Evolutionary conservation across 2,888 invertebrate species (phyloP), one percentile per base, ranked within the genome.

Genomic region (Nymphalis c-album): DNA sequence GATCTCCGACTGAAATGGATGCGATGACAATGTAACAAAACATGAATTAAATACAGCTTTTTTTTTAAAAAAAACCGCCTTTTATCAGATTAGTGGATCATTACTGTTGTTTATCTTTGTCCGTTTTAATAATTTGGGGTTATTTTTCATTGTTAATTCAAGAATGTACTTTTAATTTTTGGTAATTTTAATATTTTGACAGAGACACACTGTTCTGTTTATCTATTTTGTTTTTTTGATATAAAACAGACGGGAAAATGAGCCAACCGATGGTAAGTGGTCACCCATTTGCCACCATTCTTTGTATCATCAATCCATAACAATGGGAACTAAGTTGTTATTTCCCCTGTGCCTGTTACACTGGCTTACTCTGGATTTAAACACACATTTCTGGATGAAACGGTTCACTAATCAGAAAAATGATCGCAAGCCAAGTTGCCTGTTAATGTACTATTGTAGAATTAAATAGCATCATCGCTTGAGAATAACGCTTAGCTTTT

Each of bases 21-120:
- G 80, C 84, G 84, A 87, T 86, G 87, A 87, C 85, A 86, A 80
- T 81, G 77, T 78, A 78, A 80, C 79, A 78, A 80, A 80, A 85
- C 78, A 79, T 80, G 77, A 81, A 86, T 84, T 83, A 85, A 84
- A 85, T 76, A 75, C 73, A 71, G 68, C 71, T 73, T 73, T 74
- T 72, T 69, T 63, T n/a, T n/a, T n/a, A n/a, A n/a, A n/a, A 50
- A 69, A 74, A 70, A 72, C 70, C 65, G 69, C 68, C 62, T 71
- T 71, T 61, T 68, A 67, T 71, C 59, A 71, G 70, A 73, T 75
- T 74, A 71, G 71, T 74, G 72, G 71, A 73, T 73, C 73, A 73
- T 73, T 68, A 67, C 68, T 69, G 71, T 73, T 74, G 68, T 73
- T 71, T 71, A 61, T 68, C 62, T 61, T 64, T 51, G 68, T 71